A percentile compares a stretch with the other conserved stretches of the same genome.
Conservation (phyloP, 2,888 invertebrate genomes). For the Lasioglossum villosulum region DNA sequence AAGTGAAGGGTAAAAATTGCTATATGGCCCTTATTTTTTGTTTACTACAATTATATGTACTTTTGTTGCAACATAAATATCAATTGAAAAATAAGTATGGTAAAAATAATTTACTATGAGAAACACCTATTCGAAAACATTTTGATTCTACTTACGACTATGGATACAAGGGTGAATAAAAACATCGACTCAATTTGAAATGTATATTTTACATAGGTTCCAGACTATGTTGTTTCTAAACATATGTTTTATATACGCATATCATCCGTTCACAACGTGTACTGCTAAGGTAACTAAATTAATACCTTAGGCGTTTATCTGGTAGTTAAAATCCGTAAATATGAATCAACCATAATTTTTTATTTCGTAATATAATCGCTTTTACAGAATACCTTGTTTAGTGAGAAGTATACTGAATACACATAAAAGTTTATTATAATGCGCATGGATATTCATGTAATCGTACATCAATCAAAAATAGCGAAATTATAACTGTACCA, state of each 20-base stretch:
- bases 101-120: no score
- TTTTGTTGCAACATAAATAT: no score
- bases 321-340: conserved; percentile 53
- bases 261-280: conserved; percentile 42
- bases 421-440: conserved; percentile 78
- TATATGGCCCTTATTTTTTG: no score
- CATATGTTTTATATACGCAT: conserved; percentile 46
- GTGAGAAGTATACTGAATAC: conserved; percentile 75
- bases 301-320: conserved; percentile 23
- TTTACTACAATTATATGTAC: no score
- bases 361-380: conserved; percentile 78
- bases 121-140: no score
- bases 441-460: conserved; percentile 76
- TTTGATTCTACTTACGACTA: background rate
- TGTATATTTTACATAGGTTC: conserved; percentile 63
- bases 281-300: conserved; percentile 43
- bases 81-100: no score
- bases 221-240: conserved; percentile 56
- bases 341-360: conserved; percentile 78
- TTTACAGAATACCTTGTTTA: conserved; percentile 77
- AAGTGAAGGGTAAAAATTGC: background rate
- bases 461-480: conserved; percentile 76
- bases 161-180: conserved; percentile 12
- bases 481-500: conserved; percentile 73
- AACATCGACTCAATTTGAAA: conserved; percentile 43